A percentile compares a stretch with the other conserved stretches of the same genome.
phyloP scores from a whole-genome alignment of 35 echinoderm and acorn worm species.

The Diadema setosum region DNA sequence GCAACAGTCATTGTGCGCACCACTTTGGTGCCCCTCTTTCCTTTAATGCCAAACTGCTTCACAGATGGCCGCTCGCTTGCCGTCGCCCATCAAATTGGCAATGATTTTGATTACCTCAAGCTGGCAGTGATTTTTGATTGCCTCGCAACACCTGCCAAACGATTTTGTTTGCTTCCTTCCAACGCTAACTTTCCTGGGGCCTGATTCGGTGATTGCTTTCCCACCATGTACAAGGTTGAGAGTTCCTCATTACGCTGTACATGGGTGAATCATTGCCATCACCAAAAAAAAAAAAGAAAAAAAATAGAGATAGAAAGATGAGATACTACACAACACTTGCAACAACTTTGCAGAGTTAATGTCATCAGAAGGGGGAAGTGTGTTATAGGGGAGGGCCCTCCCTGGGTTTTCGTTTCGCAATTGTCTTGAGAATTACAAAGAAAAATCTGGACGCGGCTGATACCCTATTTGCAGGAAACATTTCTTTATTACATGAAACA shows the following conservation, averaged over 20 bases:
- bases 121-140: conserved; percentile 20
- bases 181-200: background rate
- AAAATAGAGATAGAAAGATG: too few relatives aligned
- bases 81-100: conserved; percentile 19
- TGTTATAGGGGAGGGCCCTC: too few relatives aligned
- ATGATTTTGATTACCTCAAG: conserved; percentile 33
- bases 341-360: too few relatives aligned
- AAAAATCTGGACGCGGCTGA: too few relatives aligned
- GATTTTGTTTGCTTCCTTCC: background rate
- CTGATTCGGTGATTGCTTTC: background rate
- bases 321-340: too few relatives aligned
- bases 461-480: too few relatives aligned
- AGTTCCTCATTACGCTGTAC: background rate
- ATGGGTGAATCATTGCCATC: background rate
- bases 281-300: too few relatives aligned
- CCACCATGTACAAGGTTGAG: background rate
- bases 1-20: background rate
- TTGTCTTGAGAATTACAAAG: too few relatives aligned
- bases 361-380: too few relatives aligned
- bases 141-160: conserved; percentile 14
- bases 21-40: too few relatives aligned
- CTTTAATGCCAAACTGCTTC: background rate
- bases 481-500: too few relatives aligned
- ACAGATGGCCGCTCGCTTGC: background rate
- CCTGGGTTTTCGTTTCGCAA: too few relatives aligned